Evolutionary conservation across 2,888 invertebrate genomes (phyloP).

Genomic region (Tenthredo amoena): DNA sequence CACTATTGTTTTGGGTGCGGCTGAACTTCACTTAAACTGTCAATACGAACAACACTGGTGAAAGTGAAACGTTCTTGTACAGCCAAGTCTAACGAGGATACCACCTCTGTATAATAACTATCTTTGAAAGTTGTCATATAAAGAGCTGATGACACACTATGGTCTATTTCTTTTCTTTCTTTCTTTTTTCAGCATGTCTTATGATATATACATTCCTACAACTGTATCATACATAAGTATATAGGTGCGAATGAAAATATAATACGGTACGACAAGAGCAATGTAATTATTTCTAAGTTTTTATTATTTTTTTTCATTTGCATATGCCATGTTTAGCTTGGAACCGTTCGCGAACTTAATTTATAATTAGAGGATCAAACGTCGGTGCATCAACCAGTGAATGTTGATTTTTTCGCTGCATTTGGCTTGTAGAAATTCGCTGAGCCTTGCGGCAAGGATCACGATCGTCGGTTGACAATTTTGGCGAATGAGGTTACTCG

Average conservation of each 20-base stretch:
- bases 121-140: constrained; percentile 26
- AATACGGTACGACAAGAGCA: not conserved
- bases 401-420: constrained; percentile 43
- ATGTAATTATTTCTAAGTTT: not conserved
- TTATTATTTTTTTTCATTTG: not conserved
- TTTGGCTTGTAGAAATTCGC: constrained; percentile 51
- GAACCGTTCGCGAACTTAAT: not conserved
- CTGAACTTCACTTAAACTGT: not conserved
- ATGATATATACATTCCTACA: not conserved
- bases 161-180: constrained; percentile 16
- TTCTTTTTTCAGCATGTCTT: not conserved
- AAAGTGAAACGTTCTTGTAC: constrained; percentile 40
- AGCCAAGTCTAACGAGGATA: constrained; percentile 30
- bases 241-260: not conserved
- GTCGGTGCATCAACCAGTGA: not conserved
- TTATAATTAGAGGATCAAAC: constrained; percentile 14
- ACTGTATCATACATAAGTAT: not conserved
- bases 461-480: constrained; percentile 37
- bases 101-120: constrained; percentile 14
- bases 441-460: not conserved
- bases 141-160: not conserved
- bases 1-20: constrained; percentile 34
- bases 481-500: constrained; percentile 48
- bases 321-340: not conserved
- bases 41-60: constrained; percentile 21